These are phyloP conservation scores for Drosophila pseudoobscura DNA, from an alignment of 1,140 invertebrate species.

Conservation along the genomic window DNA sequence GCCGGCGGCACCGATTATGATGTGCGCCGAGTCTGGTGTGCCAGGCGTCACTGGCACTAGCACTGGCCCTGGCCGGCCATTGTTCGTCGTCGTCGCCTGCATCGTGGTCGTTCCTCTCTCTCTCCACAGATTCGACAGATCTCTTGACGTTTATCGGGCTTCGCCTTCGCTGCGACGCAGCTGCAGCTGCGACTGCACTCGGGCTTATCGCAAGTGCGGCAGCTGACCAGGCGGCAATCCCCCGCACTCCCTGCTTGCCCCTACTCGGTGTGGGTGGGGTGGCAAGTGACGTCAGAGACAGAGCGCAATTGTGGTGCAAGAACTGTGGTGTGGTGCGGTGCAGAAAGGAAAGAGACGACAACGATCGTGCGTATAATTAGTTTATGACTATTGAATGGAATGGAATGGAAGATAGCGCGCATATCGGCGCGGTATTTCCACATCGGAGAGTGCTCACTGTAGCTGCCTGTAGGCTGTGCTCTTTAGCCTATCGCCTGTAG, in stretches of 20 bases:
- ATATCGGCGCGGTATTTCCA: background rate
- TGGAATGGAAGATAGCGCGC: conserved; percentile 10
- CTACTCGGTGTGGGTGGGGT: conserved; percentile 1
- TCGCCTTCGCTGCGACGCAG: conserved; percentile 9
- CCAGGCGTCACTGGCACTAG: conserved; percentile 68
- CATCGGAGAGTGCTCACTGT: conserved; percentile 22
- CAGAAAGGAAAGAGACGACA: background rate
- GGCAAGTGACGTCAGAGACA: conserved; percentile 43
- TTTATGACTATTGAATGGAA: conserved; percentile 41
- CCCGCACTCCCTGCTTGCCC: background rate
- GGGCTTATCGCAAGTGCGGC: conserved; percentile 39
- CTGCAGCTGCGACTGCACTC: background rate
- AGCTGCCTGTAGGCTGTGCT: conserved; percentile 12
- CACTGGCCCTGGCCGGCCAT: conserved; percentile 19
- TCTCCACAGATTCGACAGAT: background rate
- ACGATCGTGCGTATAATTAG: conserved; percentile 34
- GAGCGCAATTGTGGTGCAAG: background rate
- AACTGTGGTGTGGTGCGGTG: background rate
- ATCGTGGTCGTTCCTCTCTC: background rate
- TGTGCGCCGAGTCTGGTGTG: conserved; percentile 68
- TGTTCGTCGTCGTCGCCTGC: conserved; percentile 28
- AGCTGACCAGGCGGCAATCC: conserved; percentile 16
- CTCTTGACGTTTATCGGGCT: conserved; percentile 22
- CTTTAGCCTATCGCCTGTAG: conserved; percentile 15
- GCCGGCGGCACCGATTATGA: conserved; percentile 66